Percentiles rank a stretch among this genome's conserved stretches.
Conservation (phyloP, 1,140 invertebrate species). For the Hyles vespertilio region DNA sequence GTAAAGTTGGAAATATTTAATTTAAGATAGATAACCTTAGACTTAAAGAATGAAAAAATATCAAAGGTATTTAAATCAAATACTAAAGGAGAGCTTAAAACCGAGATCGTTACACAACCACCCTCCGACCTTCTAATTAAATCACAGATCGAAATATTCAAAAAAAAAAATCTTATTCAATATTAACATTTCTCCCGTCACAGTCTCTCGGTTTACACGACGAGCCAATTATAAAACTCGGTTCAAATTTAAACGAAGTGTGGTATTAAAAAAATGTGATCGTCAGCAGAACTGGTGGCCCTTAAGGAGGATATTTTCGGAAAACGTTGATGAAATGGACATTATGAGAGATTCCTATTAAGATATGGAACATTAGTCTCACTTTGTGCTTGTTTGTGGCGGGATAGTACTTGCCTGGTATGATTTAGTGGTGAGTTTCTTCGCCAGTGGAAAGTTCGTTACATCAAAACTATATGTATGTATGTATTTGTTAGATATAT, state of each 20-base stretch:
- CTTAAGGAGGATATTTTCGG: conserved; percentile 45
- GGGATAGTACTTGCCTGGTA: conserved; percentile 23
- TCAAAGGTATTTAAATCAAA: no score
- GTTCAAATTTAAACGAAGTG: conserved; percentile 45
- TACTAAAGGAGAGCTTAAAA: no score
- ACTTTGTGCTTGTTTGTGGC: conserved; percentile 34
- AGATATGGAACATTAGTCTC: conserved; percentile 66
- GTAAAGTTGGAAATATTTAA: no score
- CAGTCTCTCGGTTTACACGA: background rate
- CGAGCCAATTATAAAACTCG: conserved; percentile 33
- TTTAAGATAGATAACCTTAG: no score
- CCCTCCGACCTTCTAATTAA: no score
- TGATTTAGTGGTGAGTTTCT: background rate
- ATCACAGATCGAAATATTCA: background rate
- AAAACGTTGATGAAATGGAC: conserved; percentile 67
- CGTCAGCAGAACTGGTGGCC: conserved; percentile 43
- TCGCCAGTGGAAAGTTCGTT: no score
- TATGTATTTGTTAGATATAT: no score
- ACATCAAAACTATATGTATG: no score
- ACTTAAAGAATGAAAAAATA: no score
- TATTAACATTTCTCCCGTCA: background rate
- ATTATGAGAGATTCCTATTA: conserved; percentile 72
- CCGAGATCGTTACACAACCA: no score
- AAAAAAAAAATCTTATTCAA: background rate
- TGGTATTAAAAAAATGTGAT: conserved; percentile 54